phyloP scores from a whole-genome alignment of 2,888 invertebrate species.

The Macaria liturata region DNA sequence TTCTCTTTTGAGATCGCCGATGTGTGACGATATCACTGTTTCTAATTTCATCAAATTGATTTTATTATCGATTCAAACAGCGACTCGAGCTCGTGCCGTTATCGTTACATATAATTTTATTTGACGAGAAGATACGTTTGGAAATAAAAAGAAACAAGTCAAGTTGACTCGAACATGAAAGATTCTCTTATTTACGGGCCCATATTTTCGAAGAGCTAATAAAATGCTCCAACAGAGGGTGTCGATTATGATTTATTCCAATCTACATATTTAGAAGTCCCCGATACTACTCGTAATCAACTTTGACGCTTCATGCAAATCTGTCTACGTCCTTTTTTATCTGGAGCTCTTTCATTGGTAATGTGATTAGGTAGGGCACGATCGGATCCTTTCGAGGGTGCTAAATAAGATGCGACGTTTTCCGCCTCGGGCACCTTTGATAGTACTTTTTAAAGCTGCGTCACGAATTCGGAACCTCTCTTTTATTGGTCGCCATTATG shows the following conservation, averaged over 20 bases:
- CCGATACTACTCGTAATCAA: constrained; percentile 63
- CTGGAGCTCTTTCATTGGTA: constrained; percentile 74
- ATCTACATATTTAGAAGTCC: constrained; percentile 52
- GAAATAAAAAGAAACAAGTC: not conserved
- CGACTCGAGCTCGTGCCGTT: constrained; percentile 3
- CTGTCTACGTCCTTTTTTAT: constrained; percentile 74
- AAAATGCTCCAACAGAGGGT: constrained; percentile 15
- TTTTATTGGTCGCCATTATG: constrained; percentile 82
- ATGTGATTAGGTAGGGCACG: constrained; percentile 75
- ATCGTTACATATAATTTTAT: constrained; percentile 15
- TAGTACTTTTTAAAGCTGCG: constrained; percentile 76
- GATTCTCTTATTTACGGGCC: no score
- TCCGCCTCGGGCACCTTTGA: constrained; percentile 68
- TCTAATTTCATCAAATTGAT: constrained; percentile 34
- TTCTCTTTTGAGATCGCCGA: constrained; percentile 38
- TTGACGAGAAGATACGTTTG: constrained; percentile 1
- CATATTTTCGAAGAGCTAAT: constrained; percentile 1
- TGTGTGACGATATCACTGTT: constrained; percentile 41
- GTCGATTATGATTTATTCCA: constrained; percentile 47
- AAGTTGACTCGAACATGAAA: not conserved
- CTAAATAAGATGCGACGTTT: constrained; percentile 82
- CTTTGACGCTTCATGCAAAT: constrained; percentile 79
- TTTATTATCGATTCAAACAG: constrained; percentile 19
- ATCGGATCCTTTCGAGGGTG: constrained; percentile 66
- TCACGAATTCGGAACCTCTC: constrained; percentile 78